These are phyloP conservation scores for Anguilla anguilla DNA, from an alignment of 2,797 vertebrate species.

Conservation along the genomic window DNA sequence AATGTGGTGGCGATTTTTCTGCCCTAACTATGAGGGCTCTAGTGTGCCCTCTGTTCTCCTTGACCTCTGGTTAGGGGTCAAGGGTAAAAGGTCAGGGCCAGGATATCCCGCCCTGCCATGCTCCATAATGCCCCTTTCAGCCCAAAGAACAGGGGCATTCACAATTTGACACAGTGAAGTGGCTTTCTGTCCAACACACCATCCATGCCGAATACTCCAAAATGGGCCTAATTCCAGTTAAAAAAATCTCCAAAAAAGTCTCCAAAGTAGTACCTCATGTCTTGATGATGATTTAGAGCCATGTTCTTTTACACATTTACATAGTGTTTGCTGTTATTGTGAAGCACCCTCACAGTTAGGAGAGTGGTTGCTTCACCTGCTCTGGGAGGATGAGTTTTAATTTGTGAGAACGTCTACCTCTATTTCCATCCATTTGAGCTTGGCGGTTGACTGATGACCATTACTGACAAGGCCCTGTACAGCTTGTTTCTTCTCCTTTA, in stretches of 20 bases:
- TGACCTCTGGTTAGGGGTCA: conserved; percentile 75
- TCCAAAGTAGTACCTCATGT: conserved; percentile 59
- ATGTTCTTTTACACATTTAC: neutral
- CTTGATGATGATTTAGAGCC: conserved; percentile 30
- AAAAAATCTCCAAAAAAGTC: conserved; percentile 33
- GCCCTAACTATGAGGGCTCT: conserved; percentile 77
- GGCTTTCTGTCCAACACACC: conserved; percentile 78
- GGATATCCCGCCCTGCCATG: conserved; percentile 80
- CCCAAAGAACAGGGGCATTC: conserved; percentile 80
- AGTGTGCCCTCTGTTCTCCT: conserved; percentile 80
- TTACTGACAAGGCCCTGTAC: neutral
- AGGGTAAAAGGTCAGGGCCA: conserved; percentile 57
- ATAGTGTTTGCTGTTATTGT: neutral
- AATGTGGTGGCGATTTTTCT: conserved; percentile 80
- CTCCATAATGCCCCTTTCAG: conserved; percentile 83
- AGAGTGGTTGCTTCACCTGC: neutral
- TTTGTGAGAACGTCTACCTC: neutral
- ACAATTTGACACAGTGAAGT: conserved; percentile 75
- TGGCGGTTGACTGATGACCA: neutral
- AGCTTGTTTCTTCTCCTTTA: neutral
- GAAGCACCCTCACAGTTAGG: neutral
- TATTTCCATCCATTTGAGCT: neutral
- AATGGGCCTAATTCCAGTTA: conserved; percentile 56
- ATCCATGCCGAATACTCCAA: conserved; percentile 73
- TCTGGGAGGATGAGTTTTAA: neutral